Conservation (phyloP, 2,888 invertebrate species). For the Agrochola litura region DNA sequence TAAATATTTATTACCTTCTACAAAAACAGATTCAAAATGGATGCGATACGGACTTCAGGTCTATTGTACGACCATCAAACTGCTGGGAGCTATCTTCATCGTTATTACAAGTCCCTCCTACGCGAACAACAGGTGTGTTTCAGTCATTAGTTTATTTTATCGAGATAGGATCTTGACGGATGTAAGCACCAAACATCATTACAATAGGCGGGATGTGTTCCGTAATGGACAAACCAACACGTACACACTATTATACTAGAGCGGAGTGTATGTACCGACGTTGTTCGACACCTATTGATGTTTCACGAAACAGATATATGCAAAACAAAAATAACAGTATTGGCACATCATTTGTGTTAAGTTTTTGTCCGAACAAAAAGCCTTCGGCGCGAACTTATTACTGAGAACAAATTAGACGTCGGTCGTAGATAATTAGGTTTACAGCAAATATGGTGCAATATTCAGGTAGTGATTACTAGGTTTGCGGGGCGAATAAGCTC, state of each 20-base stretch:
- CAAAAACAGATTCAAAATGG: slow-evolving; percentile 63
- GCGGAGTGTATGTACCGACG: slow-evolving; percentile 61
- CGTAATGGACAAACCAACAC: slow-evolving; percentile 84
- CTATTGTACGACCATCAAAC: slow-evolving; percentile 78
- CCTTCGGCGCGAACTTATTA: slow-evolving; percentile 82
- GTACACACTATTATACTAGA: slow-evolving; percentile 66
- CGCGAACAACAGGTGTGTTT: slow-evolving; percentile 83
- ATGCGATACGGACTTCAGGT: slow-evolving; percentile 64
- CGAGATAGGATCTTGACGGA: slow-evolving; percentile 88
- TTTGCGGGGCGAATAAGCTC: slow-evolving; percentile 74
- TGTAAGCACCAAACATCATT: slow-evolving; percentile 84
- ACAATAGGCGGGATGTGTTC: slow-evolving; percentile 85
- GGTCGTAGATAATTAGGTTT: slow-evolving; percentile 80
- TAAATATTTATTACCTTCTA: slow-evolving; percentile 64
- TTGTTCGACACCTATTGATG: slow-evolving; percentile 78
- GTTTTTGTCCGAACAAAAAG: slow-evolving; percentile 83
- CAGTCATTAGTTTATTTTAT: slow-evolving; percentile 87
- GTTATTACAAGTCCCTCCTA: slow-evolving; percentile 80
- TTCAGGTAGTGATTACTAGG: slow-evolving; percentile 81
- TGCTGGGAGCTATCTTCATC: slow-evolving; percentile 80
- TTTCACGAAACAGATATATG: slow-evolving; percentile 84
- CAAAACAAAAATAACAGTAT: slow-evolving; percentile 88
- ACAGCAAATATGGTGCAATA: slow-evolving; percentile 76
- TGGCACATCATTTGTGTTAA: slow-evolving; percentile 81
- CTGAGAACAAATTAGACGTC: slow-evolving; percentile 83